Evolutionary conservation across 2,888 invertebrate species (phyloP).

Genomic region (Tethea ocularis): DNA sequence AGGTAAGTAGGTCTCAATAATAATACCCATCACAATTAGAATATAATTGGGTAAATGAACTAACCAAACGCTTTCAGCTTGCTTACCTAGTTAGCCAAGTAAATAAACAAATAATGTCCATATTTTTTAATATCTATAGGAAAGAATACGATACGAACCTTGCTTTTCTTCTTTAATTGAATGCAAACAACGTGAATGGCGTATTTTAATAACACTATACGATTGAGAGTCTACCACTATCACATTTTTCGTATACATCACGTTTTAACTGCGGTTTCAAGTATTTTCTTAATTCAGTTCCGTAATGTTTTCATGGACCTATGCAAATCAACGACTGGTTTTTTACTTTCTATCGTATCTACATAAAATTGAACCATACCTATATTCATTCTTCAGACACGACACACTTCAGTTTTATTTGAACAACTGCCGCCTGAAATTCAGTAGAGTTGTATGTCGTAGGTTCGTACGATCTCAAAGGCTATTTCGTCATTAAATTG

Average conservation of each 20-base stretch:
- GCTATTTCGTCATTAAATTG: conserved; percentile 49
- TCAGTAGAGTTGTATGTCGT: conserved; percentile 45
- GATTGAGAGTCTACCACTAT: conserved; percentile 61
- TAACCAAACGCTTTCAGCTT: no score
- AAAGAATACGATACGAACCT: conserved; percentile 39
- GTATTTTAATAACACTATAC: conserved; percentile 69
- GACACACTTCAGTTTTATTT: conserved; percentile 70
- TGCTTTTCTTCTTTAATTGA: conserved; percentile 70
- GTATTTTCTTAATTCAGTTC: conserved; percentile 5
- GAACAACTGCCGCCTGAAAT: conserved; percentile 67
- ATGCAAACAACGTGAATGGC: conserved; percentile 67
- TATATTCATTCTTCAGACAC: conserved; percentile 41
- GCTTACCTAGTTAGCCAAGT: no score
- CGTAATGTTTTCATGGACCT: not conserved
- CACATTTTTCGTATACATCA: conserved; percentile 64
- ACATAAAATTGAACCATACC: conserved; percentile 13
- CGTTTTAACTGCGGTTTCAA: conserved; percentile 12
- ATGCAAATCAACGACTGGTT: not conserved
- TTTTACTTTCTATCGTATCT: conserved; percentile 13
- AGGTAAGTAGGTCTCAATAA: no score
- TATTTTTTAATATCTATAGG: not conserved
- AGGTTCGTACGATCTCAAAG: conserved; percentile 37
- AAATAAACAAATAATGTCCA: no score
- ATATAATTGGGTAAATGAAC: no score
- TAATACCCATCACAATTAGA: no score